A percentile compares a stretch with the other conserved stretches of the same genome.
phyloP scores from a whole-genome alignment of 2,888 invertebrate genomes.

The Helobdella robusta region DNA sequence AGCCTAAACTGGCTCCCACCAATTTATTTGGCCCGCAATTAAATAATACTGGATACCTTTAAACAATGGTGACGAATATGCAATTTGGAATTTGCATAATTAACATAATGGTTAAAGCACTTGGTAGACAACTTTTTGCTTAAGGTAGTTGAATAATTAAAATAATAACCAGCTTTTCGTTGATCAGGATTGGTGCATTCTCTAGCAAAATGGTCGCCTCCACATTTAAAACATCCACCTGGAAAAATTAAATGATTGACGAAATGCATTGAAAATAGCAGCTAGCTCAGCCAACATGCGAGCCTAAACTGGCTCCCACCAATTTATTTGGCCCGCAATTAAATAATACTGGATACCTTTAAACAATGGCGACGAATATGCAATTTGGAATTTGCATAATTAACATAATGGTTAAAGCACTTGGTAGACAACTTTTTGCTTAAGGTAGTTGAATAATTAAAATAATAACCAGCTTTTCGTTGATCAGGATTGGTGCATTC shows the following conservation, averaged over 20 bases:
- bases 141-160: background rate
- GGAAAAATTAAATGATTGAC: background rate
- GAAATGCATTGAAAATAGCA: background rate
- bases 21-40: too few species aligned
- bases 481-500: conserved; percentile 33
- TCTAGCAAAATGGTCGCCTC: conserved; percentile 41
- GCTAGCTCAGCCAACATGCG: too few species aligned
- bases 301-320: too few species aligned
- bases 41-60: too few species aligned
- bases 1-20: too few species aligned
- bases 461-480: background rate
- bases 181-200: conserved; percentile 38
- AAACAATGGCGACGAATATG: background rate
- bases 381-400: background rate
- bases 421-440: too few species aligned
- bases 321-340: too few species aligned
- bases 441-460: background rate
- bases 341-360: too few species aligned
- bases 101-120: background rate
- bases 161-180: background rate
- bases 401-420: background rate
- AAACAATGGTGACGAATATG: background rate
- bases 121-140: too few species aligned
- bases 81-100: background rate
- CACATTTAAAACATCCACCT: conserved; percentile 41